Conservation (phyloP, 2,113 vertebrate genomes). For the Thermophis baileyi region DNA sequence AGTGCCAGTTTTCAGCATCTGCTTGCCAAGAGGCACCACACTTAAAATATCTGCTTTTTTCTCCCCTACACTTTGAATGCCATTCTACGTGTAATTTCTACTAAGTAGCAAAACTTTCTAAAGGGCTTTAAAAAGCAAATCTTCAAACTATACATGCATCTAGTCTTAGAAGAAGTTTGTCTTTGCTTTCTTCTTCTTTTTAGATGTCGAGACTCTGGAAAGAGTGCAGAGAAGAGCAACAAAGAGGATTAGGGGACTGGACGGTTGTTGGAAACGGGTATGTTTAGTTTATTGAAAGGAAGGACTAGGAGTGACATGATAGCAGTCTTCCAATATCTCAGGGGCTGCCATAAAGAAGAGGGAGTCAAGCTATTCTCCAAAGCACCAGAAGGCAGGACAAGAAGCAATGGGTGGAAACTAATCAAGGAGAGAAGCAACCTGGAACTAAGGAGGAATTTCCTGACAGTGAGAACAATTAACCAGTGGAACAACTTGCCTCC, state of each 20-base stretch:
- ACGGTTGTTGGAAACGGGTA: not conserved
- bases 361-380: not conserved
- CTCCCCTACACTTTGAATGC: not conserved
- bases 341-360: not conserved
- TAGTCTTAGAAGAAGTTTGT: not conserved
- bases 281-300: not conserved
- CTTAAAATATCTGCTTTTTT: slow-evolving; percentile 1
- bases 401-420: not conserved
- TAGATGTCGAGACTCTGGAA: not conserved
- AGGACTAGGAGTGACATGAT: accelerated
- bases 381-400: not conserved
- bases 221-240: not conserved
- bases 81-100: not conserved
- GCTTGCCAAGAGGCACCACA: not conserved
- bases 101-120: not conserved
- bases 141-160: not conserved
- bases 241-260: not conserved
- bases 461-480: accelerated
- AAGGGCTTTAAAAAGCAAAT: not conserved
- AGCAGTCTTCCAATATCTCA: not conserved
- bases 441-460: not conserved
- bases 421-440: not conserved
- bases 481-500: not conserved
- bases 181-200: not conserved
- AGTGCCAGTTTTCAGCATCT: no score